phyloP scores from a whole-genome alignment of 2,113 vertebrate species.

The Chaetorhynchus papuensis region DNA sequence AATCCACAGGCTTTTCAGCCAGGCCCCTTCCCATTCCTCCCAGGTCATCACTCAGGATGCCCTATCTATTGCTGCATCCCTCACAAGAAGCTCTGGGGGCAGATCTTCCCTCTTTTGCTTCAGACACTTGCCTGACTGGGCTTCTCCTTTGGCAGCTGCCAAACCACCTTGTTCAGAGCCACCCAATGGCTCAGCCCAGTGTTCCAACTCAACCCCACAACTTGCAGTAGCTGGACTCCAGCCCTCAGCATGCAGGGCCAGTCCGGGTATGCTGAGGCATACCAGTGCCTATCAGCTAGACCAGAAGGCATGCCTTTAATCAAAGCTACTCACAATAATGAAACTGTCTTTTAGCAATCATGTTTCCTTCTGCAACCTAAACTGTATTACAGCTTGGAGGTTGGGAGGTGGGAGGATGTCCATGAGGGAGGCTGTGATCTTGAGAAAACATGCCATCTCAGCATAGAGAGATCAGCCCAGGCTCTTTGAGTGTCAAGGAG shows the following conservation, averaged over 20 bases:
- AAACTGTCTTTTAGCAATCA: conserved; percentile 18
- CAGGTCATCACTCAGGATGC: not conserved
- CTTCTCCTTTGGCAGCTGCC: not conserved
- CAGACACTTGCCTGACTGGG: not conserved
- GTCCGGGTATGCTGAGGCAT: not conserved
- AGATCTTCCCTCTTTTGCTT: not conserved
- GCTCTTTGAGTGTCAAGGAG: not conserved
- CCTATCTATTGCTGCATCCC: not conserved
- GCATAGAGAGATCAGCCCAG: not conserved
- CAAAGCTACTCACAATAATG: not conserved
- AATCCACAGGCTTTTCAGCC: not conserved
- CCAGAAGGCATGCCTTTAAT: not conserved
- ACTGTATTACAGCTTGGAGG: not conserved
- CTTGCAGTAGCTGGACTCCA: not conserved
- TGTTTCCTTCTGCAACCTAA: not conserved
- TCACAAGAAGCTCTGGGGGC: not conserved
- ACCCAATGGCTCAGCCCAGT: not conserved
- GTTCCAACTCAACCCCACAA: not conserved
- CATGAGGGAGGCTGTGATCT: not conserved
- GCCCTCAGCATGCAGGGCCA: not conserved
- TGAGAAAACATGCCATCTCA: not conserved
- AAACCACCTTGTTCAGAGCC: not conserved
- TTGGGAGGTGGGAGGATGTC: not conserved
- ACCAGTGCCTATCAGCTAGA: not conserved
- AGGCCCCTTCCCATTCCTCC: not conserved